Conservation (phyloP, 2,113 vertebrate genomes). For the Scomber japonicus region DNA sequence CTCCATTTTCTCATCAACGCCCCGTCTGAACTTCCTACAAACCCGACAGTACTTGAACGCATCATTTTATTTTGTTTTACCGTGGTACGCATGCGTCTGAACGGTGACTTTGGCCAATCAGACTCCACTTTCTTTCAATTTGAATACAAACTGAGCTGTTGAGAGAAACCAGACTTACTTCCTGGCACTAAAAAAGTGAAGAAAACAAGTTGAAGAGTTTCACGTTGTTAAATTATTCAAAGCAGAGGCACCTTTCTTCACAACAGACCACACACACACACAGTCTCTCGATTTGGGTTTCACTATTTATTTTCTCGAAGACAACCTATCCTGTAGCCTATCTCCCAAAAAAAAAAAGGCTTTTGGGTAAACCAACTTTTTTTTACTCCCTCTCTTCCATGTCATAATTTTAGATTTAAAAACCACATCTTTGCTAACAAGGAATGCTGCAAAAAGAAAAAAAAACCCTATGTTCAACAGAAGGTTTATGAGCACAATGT, state of each 20-base stretch:
- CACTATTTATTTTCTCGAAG: constrained; percentile 99
- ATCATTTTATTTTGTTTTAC: neutral
- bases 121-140: neutral
- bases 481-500: constrained; percentile 98
- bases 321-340: constrained; percentile 96
- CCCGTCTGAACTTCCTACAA: fast-evolving
- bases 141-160: constrained; percentile 41
- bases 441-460: constrained; percentile 95
- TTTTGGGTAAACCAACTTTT: constrained; percentile 90
- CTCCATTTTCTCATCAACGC: too few species aligned
- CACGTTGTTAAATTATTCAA: too few species aligned
- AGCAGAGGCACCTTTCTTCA: constrained; percentile 12
- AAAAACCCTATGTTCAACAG: constrained; percentile 97
- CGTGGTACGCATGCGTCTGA: constrained; percentile 54
- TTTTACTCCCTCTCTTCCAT: constrained; percentile 78
- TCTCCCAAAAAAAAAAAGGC: constrained; percentile 85
- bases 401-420: constrained; percentile 89
- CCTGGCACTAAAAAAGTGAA: fast-evolving
- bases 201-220: neutral
- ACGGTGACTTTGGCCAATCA: constrained; percentile 34
- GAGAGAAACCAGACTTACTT: fast-evolving
- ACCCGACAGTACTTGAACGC: neutral
- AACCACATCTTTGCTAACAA: constrained; percentile 98
- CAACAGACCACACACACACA: constrained; percentile 64
- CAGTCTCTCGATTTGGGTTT: constrained; percentile 87